Evolutionary conservation across 2,888 invertebrate genomes (phyloP).

Genomic region (Orchestes rusci): DNA sequence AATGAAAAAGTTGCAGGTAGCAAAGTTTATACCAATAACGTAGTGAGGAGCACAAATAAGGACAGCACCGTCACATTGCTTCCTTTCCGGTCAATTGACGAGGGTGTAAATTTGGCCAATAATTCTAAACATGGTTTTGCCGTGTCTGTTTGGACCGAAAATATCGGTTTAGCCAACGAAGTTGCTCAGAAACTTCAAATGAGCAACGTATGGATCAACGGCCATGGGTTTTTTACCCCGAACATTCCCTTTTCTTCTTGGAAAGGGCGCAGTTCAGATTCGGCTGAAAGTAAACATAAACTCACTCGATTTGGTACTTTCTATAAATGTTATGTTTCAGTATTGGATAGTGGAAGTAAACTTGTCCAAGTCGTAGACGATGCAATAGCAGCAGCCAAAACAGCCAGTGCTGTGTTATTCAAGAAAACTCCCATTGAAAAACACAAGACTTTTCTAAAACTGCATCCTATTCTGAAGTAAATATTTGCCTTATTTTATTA

Average conservation of each 20-base stretch:
- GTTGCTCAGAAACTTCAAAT: slow-evolving; percentile 46
- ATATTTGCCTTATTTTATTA: too few relatives aligned
- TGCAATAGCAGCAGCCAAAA: too few relatives aligned
- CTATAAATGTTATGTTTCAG: too few relatives aligned
- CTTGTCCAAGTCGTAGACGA: too few relatives aligned
- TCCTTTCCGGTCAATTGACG: slow-evolving; percentile 50
- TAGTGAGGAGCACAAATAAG: slow-evolving; percentile 16
- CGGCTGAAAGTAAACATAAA: too few relatives aligned
- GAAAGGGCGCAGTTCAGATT: too few relatives aligned
- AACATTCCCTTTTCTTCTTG: slow-evolving; percentile 46
- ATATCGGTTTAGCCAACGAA: slow-evolving; percentile 48
- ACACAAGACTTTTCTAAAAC: too few relatives aligned
- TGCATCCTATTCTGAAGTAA: too few relatives aligned
- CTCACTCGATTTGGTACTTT: too few relatives aligned
- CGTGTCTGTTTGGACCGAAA: slow-evolving; percentile 53
- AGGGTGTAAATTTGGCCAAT: slow-evolving; percentile 50
- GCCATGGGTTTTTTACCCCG: slow-evolving; percentile 47
- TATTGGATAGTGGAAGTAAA: too few relatives aligned
- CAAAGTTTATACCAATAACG: slow-evolving; percentile 32
- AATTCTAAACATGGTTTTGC: slow-evolving; percentile 47
- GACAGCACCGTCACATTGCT: slow-evolving; percentile 40
- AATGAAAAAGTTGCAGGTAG: slow-evolving; percentile 9
- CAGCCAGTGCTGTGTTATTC: too few relatives aligned
- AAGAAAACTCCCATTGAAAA: too few relatives aligned
- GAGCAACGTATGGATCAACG: slow-evolving; percentile 51